phyloP scores from a whole-genome alignment of 2,888 invertebrate species.

The Saturnia japonica region DNA sequence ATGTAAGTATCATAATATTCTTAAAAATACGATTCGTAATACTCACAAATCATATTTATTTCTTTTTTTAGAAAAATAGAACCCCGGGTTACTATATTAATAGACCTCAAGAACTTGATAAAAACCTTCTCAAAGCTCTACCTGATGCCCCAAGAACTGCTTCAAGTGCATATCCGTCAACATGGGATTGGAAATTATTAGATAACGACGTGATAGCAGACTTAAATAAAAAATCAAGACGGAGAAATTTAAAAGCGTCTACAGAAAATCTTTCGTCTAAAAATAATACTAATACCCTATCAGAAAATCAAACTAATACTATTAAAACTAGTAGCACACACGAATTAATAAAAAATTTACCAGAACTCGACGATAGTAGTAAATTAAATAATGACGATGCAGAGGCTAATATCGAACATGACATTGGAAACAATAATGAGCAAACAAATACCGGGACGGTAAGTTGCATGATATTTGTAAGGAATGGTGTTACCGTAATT shows the following conservation, averaged over 20 bases:
- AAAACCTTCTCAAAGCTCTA: slow-evolving; percentile 84
- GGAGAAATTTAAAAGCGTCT: slow-evolving; percentile 65
- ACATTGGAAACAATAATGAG: slow-evolving; percentile 36
- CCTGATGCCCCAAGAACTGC: slow-evolving; percentile 92
- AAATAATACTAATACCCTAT: slow-evolving; percentile 68
- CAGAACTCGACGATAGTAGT: slow-evolving; percentile 64
- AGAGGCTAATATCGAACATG: slow-evolving; percentile 31
- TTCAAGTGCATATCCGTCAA: slow-evolving; percentile 84
- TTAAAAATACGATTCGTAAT: slow-evolving; percentile 5
- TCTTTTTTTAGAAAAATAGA: slow-evolving; percentile 87
- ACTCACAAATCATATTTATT: background rate
- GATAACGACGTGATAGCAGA: slow-evolving; percentile 75
- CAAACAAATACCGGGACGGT: slow-evolving; percentile 56
- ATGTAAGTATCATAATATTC: slow-evolving; percentile 80
- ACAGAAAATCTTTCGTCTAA: slow-evolving; percentile 75
- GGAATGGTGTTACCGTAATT: slow-evolving; percentile 60
- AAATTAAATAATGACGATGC: slow-evolving; percentile 36
- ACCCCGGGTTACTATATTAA: slow-evolving; percentile 90
- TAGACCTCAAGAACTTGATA: slow-evolving; percentile 89
- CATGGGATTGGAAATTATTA: slow-evolving; percentile 88
- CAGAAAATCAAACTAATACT: slow-evolving; percentile 53
- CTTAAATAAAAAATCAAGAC: slow-evolving; percentile 66
- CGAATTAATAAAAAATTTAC: slow-evolving; percentile 69
- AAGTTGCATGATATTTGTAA: slow-evolving; percentile 57
- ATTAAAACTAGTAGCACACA: slow-evolving; percentile 76